Conservation (phyloP, 2,113 vertebrate genomes). For the Clupea harengus region DNA sequence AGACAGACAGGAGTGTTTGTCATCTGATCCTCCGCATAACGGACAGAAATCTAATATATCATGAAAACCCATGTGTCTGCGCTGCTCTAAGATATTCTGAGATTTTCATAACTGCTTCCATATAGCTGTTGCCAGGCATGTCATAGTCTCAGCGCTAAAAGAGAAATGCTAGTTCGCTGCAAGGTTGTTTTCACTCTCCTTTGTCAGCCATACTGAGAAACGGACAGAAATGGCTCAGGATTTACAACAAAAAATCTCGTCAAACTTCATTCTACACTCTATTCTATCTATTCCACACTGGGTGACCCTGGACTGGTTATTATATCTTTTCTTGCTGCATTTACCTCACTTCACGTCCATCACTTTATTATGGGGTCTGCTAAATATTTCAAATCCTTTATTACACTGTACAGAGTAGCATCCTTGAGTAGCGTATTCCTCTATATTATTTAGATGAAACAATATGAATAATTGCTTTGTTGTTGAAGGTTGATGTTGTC, state of each 20-base stretch:
- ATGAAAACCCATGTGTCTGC: neutral
- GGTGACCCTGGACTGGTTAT: neutral
- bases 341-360: neutral
- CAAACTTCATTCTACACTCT: neutral
- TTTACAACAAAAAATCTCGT: conserved; percentile 14
- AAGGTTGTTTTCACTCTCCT: neutral
- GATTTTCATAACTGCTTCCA: neutral
- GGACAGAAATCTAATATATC: conserved; percentile 12
- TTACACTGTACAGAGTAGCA: neutral
- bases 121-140: neutral
- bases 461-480: neutral
- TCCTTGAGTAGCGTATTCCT: neutral
- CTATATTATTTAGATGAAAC: neutral
- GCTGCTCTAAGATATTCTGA: neutral
- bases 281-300: neutral
- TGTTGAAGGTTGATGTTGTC: neutral
- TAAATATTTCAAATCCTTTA: neutral
- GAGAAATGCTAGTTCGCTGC: neutral
- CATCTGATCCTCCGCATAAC: neutral
- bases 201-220: neutral
- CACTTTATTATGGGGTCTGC: neutral
- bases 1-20: neutral
- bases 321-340: conserved; percentile 14
- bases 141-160: neutral
- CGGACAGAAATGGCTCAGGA: neutral